These are phyloP conservation scores for Thaumetopoea pityocampa DNA, from an alignment of 1,140 invertebrate species.

Conservation along the genomic window DNA sequence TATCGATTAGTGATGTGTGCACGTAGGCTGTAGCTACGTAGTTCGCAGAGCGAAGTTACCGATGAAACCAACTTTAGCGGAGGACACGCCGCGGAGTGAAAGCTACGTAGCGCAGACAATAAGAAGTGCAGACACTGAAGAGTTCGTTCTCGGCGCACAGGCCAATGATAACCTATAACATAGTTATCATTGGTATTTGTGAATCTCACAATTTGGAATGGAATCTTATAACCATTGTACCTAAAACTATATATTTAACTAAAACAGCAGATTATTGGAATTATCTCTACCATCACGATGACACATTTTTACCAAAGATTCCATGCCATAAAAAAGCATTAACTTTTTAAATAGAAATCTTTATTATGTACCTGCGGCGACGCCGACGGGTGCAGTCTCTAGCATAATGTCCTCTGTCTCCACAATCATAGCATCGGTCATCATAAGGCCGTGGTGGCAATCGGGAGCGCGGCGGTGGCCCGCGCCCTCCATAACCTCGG, in stretches of 20 bases:
- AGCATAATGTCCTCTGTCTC: conserved; percentile 93
- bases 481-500: conserved; percentile 80
- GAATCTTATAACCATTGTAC: conserved; percentile 56
- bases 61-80: conserved; percentile 61
- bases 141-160: conserved; percentile 72
- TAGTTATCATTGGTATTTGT: conserved; percentile 75
- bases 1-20: conserved; percentile 62
- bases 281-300: no score
- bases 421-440: conserved; percentile 95
- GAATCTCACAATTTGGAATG: conserved; percentile 49
- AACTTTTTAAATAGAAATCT: conserved; percentile 20
- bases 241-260: no score
- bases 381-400: conserved; percentile 87
- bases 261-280: no score
- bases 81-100: conserved; percentile 69
- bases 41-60: conserved; percentile 66
- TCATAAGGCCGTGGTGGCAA: conserved; percentile 84
- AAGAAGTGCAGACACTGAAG: conserved; percentile 73
- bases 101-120: conserved; percentile 74
- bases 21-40: conserved; percentile 65
- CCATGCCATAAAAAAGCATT: conserved; percentile 37
- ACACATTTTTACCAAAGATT: conserved; percentile 31
- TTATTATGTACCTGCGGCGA: conserved; percentile 74
- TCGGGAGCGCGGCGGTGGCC: conserved; percentile 76
- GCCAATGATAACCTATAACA: conserved; percentile 76